Base-by-base conservation (phyloP, 2,797 vertebrate genomes). In the Falco naumanni region DNA sequence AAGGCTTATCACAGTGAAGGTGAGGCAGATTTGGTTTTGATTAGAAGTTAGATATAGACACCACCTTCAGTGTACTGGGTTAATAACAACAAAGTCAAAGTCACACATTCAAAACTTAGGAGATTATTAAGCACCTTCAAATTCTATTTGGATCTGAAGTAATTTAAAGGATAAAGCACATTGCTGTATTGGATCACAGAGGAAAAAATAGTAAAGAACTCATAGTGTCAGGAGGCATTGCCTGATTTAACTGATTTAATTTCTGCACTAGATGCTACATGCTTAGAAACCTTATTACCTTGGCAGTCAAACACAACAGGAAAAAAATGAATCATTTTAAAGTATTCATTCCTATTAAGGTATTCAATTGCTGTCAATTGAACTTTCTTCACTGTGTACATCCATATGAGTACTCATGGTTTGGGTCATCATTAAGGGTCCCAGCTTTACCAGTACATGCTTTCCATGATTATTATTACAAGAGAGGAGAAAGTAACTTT, bases 61-160 rank as follows among this genome's bases (percentile, higher is more conserved):
- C 22, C 53, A 75, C 61, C 74, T 93, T 89, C 86, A 84, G 22
- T 8, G 7, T 3, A 5, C n/a, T 79, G 21, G 45, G 54, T 79
- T 89, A 76, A 87, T 37, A 75, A 53, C 37, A 80, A 37, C 48
- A 75, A 92, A 88, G 72, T 81, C 72, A 88, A 92, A 88, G 72
- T 81, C 72, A 86, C 22, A 37, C 31, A 11, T 75, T 51, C 65
- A 71, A 26, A 91, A 71, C 31, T 53, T 64, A 75, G 50, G 48
- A 89, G n/a, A 82, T 78, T 50, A 71, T 28, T 51, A 39, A 87
- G 31, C 16, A 84, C 33, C 11, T 81, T 61, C 65, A 79, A 29
- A 26, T 82, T 54, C 45, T 75, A 5, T 34, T 82, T 22, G 24
- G 11, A 68, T 72, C 50, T 8, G 7, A 75, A 88, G 84, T 57